phyloP scores from a whole-genome alignment of 2,888 invertebrate species.

The Lamellibrachia columna region DNA sequence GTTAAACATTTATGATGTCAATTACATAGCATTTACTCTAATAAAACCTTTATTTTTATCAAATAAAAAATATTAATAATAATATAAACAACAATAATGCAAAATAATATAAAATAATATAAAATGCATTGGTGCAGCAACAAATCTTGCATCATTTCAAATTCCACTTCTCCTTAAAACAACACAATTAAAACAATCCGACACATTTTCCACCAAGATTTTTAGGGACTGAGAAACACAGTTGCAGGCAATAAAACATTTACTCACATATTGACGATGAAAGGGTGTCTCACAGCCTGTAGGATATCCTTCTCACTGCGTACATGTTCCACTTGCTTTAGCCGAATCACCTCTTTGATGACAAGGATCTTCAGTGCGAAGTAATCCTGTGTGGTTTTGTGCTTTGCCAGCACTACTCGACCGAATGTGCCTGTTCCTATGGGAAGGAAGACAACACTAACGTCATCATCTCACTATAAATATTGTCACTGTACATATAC shows the following conservation, averaged over 20 bases:
- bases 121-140: no score
- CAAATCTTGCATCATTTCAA: no score
- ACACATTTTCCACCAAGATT: background rate
- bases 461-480: slow-evolving; percentile 1
- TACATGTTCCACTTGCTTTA: slow-evolving; percentile 91
- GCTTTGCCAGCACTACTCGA: slow-evolving; percentile 88
- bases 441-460: slow-evolving; percentile 18
- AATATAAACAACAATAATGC: no score
- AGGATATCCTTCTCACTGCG: slow-evolving; percentile 96
- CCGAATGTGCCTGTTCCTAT: slow-evolving; percentile 92
- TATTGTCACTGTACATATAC: background rate
- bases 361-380: slow-evolving; percentile 93
- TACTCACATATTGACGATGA: slow-evolving; percentile 91
- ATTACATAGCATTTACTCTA: no score
- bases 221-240: background rate
- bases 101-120: no score
- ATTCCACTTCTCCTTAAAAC: background rate
- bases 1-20: no score
- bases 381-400: slow-evolving; percentile 66
- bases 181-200: background rate
- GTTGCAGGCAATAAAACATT: background rate
- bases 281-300: slow-evolving; percentile 83
- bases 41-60: no score
- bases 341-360: slow-evolving; percentile 90
- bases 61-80: no score